Evolutionary conservation across 2,888 invertebrate genomes (phyloP).

Genomic region (Nineta flava): DNA sequence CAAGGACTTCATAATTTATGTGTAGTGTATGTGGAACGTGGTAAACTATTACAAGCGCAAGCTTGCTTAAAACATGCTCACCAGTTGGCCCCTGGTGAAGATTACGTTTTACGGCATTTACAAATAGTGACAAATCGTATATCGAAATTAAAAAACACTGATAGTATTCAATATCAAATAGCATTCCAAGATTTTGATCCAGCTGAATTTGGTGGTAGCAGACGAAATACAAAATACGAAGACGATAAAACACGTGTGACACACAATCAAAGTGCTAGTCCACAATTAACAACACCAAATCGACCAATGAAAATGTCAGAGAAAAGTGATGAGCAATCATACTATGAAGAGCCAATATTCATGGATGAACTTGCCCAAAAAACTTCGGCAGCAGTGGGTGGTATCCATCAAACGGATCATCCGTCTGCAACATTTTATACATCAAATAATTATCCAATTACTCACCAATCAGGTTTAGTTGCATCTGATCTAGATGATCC

Average conservation of each 20-base stretch:
- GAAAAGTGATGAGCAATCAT: conserved; percentile 21
- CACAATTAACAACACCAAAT: conserved; percentile 22
- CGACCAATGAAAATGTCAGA: background rate
- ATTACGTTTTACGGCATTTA: conserved; percentile 80
- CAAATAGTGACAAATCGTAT: conserved; percentile 69
- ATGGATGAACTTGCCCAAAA: conserved; percentile 16
- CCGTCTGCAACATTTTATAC: no score
- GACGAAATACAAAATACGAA: conserved; percentile 15
- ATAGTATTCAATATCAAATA: conserved; percentile 21
- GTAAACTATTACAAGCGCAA: conserved; percentile 70
- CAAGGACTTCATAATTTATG: conserved; percentile 93
- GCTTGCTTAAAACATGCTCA: conserved; percentile 70
- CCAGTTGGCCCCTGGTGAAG: conserved; percentile 71
- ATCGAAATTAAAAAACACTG: conserved; percentile 23
- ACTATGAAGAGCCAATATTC: conserved; percentile 23
- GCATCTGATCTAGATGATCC: conserved; percentile 28
- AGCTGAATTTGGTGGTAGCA: conserved; percentile 21
- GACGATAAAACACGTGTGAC: conserved; percentile 22
- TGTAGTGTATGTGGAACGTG: conserved; percentile 88
- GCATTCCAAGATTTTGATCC: conserved; percentile 26
- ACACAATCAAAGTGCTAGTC: conserved; percentile 26
- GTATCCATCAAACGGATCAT: no score
- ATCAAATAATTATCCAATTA: no score
- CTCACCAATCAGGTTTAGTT: background rate
- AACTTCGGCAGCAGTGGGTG: background rate